phyloP scores from a whole-genome alignment of 2,113 vertebrate species.

The Athene noctua region DNA sequence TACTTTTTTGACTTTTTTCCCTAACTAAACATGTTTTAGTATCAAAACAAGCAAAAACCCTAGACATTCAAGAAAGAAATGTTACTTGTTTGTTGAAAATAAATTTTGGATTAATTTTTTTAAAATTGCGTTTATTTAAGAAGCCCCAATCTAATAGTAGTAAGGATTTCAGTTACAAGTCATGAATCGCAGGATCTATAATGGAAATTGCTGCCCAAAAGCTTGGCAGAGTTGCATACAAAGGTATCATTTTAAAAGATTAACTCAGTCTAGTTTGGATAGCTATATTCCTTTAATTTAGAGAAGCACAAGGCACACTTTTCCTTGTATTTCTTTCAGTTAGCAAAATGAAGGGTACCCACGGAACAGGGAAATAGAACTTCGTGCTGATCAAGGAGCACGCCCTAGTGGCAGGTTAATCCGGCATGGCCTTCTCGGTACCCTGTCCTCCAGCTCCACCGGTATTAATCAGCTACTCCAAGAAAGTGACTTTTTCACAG shows the following conservation, averaged over 20 bases:
- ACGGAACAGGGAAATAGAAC: background rate
- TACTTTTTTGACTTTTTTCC: background rate
- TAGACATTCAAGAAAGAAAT: background rate
- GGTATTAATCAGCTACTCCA: background rate
- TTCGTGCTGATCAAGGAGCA: background rate
- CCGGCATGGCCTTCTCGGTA: fast-evolving
- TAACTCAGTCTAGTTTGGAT: background rate
- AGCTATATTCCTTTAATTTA: background rate
- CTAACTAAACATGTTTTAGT: background rate
- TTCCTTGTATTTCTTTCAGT: background rate
- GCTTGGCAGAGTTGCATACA: background rate
- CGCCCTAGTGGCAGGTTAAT: background rate
- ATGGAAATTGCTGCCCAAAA: background rate
- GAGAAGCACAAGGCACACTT: background rate
- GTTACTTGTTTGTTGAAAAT: background rate
- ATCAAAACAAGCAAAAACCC: background rate
- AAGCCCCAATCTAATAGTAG: background rate
- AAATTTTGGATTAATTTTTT: background rate
- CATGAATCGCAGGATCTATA: background rate
- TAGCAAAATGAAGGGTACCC: background rate
- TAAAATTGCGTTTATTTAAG: background rate
- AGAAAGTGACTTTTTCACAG: background rate
- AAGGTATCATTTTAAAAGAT: background rate
- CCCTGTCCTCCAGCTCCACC: background rate
- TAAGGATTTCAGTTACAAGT: background rate